Conservation (phyloP, 2,888 invertebrate genomes). For the Crioceris asparagi region DNA sequence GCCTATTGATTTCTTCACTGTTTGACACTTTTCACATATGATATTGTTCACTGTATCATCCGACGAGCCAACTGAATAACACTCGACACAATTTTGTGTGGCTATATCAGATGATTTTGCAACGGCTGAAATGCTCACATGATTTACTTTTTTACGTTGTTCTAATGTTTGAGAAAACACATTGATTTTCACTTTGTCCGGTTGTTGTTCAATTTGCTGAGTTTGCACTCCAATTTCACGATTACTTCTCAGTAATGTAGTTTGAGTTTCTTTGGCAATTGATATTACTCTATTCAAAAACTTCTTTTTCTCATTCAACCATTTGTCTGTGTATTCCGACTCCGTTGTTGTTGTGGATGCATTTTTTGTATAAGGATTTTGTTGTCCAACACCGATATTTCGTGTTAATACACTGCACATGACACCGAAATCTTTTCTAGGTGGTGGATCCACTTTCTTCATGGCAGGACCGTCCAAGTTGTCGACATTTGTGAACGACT, state of each 20-base stretch:
- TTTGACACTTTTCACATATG: constrained; percentile 43
- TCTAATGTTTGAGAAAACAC: constrained; percentile 25
- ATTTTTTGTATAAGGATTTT: constrained; percentile 32
- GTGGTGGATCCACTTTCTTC: constrained; percentile 25
- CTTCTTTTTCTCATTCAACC: constrained; percentile 32
- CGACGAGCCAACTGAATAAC: constrained; percentile 42
- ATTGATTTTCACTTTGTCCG: constrained; percentile 13
- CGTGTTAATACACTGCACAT: constrained; percentile 52
- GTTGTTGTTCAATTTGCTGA: constrained; percentile 16
- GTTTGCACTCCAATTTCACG: constrained; percentile 25
- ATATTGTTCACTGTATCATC: constrained; percentile 41
- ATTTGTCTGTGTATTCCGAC: constrained; percentile 30
- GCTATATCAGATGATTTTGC: constrained; percentile 34
- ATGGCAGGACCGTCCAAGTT: constrained; percentile 18
- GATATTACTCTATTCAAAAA: constrained; percentile 25
- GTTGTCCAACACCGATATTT: constrained; percentile 48
- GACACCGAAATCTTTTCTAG: constrained; percentile 52
- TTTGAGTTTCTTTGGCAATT: constrained; percentile 28
- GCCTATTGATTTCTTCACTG: constrained; percentile 44
- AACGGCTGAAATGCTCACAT: constrained; percentile 15
- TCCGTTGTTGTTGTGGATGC: constrained; percentile 30
- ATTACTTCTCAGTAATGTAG: constrained; percentile 21
- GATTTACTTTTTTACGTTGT: constrained; percentile 9
- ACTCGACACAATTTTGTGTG: constrained; percentile 35
- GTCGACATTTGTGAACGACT: constrained; percentile 27